Conservation (phyloP, 2,113 vertebrate genomes). For the Felis chaus region DNA sequence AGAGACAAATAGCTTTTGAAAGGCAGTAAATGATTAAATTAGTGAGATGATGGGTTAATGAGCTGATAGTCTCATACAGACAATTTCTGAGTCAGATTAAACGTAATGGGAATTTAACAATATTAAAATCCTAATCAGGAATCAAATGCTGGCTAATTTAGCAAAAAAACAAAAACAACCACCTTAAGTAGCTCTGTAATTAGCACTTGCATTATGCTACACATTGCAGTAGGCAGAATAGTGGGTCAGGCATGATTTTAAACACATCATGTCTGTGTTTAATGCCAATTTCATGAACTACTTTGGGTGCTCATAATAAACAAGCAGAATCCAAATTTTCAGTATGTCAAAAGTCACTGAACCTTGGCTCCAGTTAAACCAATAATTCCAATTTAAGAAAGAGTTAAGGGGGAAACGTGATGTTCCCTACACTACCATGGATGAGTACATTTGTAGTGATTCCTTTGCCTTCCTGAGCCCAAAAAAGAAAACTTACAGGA, state of each 20-base stretch:
- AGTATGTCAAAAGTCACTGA: background rate
- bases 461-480: background rate
- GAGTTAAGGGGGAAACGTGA: background rate
- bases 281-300: background rate
- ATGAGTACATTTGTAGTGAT: background rate
- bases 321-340: background rate
- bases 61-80: background rate
- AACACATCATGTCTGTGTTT: background rate
- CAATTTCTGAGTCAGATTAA: background rate
- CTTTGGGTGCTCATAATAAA: background rate
- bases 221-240: background rate
- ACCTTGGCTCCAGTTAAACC: slow-evolving; percentile 1
- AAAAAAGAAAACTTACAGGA: background rate
- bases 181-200: background rate
- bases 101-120: background rate
- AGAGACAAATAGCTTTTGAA: background rate
- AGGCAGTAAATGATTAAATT: background rate
- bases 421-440: background rate
- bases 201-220: background rate
- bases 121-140: background rate
- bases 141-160: background rate
- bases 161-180: background rate
- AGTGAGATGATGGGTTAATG: background rate
- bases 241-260: background rate
- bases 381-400: background rate